Evolutionary conservation across 2,113 vertebrate species (phyloP), one percentile per base, ranked within the genome.

Genomic region (Heterochromis multidens): DNA sequence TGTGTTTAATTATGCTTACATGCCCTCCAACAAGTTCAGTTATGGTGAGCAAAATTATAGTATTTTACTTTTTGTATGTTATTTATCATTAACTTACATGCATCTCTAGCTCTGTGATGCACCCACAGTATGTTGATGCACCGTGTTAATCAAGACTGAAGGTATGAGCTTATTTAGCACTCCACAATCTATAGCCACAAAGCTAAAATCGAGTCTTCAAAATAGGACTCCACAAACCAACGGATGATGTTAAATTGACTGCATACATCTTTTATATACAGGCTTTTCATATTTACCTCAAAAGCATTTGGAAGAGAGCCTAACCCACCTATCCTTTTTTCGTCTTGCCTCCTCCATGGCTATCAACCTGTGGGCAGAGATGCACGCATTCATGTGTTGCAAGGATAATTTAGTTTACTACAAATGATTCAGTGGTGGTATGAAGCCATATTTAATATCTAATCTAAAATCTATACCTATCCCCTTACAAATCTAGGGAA

Each of bases 201-300:
- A 8, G 5, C 40, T 49, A 19, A 49, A 12, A 21, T 72, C 65
- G 29, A 10, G 0, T 49, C 40, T 46, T 13, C 13, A 46, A 46
- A 46, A 46, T 14, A 3, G 13, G 13, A 43, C 7, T 46, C 65
- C 40, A 19, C 16, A 72, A 49, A 72, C 46, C 3, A 72, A 1
- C 19, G 65, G 0, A 9, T 72, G 40, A 46, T 4, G 40, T 46
- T 27, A 70, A 46, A 46, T 70, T 0, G 0, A 6, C 40, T 70
- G 27, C 43, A 3, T 49, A 1, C 43, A 72, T 52, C 54, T n/a
- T 12, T 57, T 57, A 57, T 57, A 23, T 57, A 11, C 54, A 57
- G 4, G n/a, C 19, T 57, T 11, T 57, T 8, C 19, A 21, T 10
- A n/a, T 56, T 56, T 23, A 23, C 4, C 54, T 56, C 21, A 56